Evolutionary conservation across 2,113 vertebrate genomes (phyloP).

Genomic region (Cyanistes caeruleus): DNA sequence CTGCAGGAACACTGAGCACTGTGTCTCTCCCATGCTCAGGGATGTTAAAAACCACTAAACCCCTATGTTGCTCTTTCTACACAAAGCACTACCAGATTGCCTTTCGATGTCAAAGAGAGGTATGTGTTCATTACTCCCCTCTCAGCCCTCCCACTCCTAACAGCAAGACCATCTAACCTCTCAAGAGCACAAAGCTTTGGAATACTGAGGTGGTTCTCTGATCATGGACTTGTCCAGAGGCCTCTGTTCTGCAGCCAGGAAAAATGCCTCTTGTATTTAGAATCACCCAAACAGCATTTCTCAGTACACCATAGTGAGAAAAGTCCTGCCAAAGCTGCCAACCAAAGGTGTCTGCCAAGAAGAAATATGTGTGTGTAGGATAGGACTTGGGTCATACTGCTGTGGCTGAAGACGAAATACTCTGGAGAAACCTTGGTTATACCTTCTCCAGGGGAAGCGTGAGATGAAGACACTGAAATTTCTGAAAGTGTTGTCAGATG

Average conservation of each 20-base stretch:
- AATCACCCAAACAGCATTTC: background rate
- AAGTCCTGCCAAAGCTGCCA: background rate
- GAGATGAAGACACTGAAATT: background rate
- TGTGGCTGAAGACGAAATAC: background rate
- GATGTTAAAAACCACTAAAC: background rate
- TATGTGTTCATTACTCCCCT: accelerated
- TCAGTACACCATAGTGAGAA: background rate
- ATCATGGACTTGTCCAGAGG: background rate
- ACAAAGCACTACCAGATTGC: background rate
- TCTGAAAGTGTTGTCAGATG: background rate
- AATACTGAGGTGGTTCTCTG: accelerated
- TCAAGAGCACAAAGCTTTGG: background rate
- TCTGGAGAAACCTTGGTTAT: background rate
- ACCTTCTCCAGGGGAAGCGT: accelerated
- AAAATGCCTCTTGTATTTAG: background rate
- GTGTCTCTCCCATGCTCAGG: background rate
- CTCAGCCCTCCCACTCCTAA: background rate
- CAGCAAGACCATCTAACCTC: background rate
- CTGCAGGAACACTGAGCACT: background rate
- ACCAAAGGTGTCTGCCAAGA: background rate
- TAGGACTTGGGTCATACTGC: background rate
- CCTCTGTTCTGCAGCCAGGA: background rate
- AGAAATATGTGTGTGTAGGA: background rate
- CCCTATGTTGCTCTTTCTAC: background rate
- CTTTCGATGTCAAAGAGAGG: background rate